Evolutionary conservation across 2,888 invertebrate species (phyloP).

Genomic region (Epirrhoe tristata): DNA sequence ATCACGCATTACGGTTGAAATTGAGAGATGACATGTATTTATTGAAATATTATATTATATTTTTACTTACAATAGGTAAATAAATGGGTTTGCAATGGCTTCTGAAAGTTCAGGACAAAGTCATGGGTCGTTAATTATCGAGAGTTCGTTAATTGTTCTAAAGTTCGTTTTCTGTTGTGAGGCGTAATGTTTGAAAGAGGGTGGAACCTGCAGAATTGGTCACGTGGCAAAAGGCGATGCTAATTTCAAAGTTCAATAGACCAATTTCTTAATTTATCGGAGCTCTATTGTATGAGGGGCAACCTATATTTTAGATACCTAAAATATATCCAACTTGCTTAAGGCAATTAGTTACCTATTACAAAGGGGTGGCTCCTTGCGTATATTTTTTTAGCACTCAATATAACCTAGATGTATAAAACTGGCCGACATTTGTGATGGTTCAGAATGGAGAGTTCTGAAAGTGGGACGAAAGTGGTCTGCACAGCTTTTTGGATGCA

Average conservation of each 20-base stretch:
- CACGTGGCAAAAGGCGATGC: constrained; percentile 62
- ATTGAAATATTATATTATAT: constrained; percentile 35
- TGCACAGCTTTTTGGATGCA: constrained; percentile 69
- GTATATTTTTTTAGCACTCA: constrained; percentile 2
- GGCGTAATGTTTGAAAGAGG: constrained; percentile 65
- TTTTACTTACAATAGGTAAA: constrained; percentile 39
- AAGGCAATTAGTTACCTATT: constrained; percentile 22
- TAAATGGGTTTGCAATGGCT: constrained; percentile 37
- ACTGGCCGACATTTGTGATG: constrained; percentile 45
- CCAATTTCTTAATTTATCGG: constrained; percentile 54
- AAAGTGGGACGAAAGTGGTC: constrained; percentile 74
- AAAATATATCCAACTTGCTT: constrained; percentile 28
- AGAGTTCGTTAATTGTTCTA: constrained; percentile 67
- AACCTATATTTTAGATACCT: constrained; percentile 44
- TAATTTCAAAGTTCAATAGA: constrained; percentile 52
- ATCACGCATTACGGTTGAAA: constrained; percentile 63
- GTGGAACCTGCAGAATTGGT: constrained; percentile 60
- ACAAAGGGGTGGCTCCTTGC: constrained; percentile 6
- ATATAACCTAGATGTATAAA: constrained; percentile 33
- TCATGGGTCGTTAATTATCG: constrained; percentile 59
- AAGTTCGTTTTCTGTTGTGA: constrained; percentile 63
- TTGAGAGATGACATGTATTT: constrained; percentile 42
- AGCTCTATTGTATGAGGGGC: constrained; percentile 51
- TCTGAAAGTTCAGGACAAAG: constrained; percentile 46
- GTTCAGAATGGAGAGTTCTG: constrained; percentile 53